Conservation (phyloP, 2,113 vertebrate genomes). For the Syrmaticus mikado region DNA sequence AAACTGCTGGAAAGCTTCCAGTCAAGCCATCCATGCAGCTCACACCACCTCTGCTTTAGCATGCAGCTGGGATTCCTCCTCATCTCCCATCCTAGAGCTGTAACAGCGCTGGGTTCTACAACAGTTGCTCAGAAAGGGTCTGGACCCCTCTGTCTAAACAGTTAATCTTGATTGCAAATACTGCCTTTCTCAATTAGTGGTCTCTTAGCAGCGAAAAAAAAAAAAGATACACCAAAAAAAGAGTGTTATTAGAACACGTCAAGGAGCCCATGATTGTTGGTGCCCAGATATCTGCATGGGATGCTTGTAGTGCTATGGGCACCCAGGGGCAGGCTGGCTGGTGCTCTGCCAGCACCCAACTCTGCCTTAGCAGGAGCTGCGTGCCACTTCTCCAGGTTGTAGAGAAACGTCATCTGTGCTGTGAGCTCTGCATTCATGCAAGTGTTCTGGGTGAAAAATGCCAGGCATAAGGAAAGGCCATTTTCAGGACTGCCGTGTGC, state of each 20-base stretch:
- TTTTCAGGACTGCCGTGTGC: constrained; percentile 33
- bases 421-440: background rate
- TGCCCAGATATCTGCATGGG: background rate
- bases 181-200: background rate
- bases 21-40: background rate
- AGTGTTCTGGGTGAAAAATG: constrained; percentile 17
- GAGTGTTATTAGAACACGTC: background rate
- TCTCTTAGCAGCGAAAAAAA: background rate
- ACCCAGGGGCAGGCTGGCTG: background rate
- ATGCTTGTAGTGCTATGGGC: background rate
- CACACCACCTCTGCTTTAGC: background rate
- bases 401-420: background rate
- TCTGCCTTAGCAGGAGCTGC: background rate
- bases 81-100: background rate
- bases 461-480: constrained; percentile 15
- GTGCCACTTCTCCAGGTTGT: background rate
- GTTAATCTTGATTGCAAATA: fast-evolving
- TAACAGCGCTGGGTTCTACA: background rate
- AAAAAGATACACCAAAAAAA: too few species aligned
- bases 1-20: background rate
- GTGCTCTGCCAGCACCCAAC: fast-evolving
- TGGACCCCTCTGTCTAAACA: background rate
- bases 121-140: background rate
- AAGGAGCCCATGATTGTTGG: background rate
- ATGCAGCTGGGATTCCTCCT: background rate